These are phyloP conservation scores for Protodeltote pygarga DNA, from an alignment of 2,888 invertebrate species.

Conservation along the genomic window DNA sequence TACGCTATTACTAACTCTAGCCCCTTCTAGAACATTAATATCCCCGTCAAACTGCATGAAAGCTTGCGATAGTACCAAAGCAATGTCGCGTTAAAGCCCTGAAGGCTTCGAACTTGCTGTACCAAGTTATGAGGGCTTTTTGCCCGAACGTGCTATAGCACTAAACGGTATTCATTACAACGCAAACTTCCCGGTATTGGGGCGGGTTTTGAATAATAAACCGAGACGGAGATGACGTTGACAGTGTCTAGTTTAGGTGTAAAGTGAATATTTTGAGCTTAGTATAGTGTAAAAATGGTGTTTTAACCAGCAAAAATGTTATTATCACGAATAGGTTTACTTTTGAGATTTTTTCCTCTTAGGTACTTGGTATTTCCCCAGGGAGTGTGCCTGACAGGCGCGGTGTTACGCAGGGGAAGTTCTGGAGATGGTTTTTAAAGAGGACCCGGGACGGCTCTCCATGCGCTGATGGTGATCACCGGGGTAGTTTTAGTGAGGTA, in stretches of 20 bases:
- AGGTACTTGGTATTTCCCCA: too few species aligned
- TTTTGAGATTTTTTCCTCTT: too few species aligned
- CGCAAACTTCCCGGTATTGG: slow-evolving; percentile 6
- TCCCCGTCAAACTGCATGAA: slow-evolving; percentile 8
- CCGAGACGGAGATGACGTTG: not conserved
- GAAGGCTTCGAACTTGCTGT: slow-evolving; percentile 12
- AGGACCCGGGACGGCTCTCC: too few species aligned
- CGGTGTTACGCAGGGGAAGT: too few species aligned
- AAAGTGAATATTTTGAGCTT: not conserved
- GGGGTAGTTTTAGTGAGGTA: too few species aligned
- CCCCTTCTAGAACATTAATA: slow-evolving; percentile 6
- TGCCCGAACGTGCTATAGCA: slow-evolving; percentile 6
- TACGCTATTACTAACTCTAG: not conserved
- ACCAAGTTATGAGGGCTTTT: slow-evolving; percentile 15
- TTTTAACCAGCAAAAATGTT: too few species aligned
- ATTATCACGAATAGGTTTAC: too few species aligned
- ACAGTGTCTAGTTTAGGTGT: slow-evolving; percentile 1
- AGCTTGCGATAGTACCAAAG: slow-evolving; percentile 5
- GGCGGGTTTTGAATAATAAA: slow-evolving; percentile 13
- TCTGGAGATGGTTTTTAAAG: too few species aligned
- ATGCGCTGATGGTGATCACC: too few species aligned
- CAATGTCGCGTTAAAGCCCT: slow-evolving; percentile 12
- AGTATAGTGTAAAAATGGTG: not conserved
- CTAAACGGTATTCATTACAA: slow-evolving; percentile 18
- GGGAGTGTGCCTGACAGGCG: too few species aligned